Evolutionary conservation across 1,140 invertebrate species (phyloP), one percentile per base, ranked within the genome.

Genomic region (Octopus sinensis): DNA sequence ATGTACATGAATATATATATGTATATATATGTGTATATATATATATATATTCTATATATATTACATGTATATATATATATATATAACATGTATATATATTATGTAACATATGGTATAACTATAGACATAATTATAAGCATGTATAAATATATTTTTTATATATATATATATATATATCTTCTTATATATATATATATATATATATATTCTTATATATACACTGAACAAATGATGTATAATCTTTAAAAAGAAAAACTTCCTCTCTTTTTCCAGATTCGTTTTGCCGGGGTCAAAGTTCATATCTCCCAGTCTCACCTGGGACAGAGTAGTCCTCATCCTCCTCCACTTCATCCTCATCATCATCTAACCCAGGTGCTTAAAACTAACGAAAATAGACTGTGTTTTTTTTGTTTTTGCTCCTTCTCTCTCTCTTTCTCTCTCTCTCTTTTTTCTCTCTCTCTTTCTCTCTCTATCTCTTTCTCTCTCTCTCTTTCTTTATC

Each of bases 141-240:
- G 3, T 10, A 62, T 62, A 62, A 62, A 10, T 62, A 62, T 62
- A 62, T 62, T 62, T 10, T 62, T 62, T 7, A 62, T 62, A 62
- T 62, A 62, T 62, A 62, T 62, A 62, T 62, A 62, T 62, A 62
- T 62, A 62, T 62, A 62, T 62, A 7, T 7, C 17, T 7, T 62
- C 6, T 62, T 62, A 62, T 62, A 62, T 62, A 62, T 62, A 62
- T 62, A 62, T 62, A 62, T 62, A 62, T 62, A 62, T 62, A 62
- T 62, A 62, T 62, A 62, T 62, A 62, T 62, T 10, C 3, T 62
- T 62, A 62, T 62, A 62, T 62, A 62, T 62, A 62, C 1, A 10
- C 3, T 62, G 56, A 62, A 62, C 17, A 10, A 2, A 62, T 62
- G 30, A 43, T 43, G 30, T 43, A 43, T 43, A 43, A 43, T 43